Conservation (phyloP, 1,140 invertebrate genomes). For the Teleogryllus occipitalis region DNA sequence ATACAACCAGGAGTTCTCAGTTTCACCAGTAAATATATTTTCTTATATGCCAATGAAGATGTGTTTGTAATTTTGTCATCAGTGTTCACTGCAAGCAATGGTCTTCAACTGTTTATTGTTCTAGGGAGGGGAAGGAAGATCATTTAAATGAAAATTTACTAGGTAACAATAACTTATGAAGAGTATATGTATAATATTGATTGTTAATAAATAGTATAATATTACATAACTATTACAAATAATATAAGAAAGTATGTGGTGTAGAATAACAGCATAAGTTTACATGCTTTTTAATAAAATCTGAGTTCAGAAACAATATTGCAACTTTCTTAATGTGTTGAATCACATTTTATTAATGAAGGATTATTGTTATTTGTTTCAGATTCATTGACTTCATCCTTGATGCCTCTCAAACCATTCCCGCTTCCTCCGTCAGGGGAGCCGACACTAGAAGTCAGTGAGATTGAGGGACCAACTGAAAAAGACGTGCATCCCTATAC, state of each 20-base stretch:
- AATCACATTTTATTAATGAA: neutral
- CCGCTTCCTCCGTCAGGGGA: conserved; percentile 61
- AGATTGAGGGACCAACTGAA: conserved; percentile 65
- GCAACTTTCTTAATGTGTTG: neutral
- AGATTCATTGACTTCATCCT: conserved; percentile 72
- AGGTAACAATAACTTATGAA: too few relatives aligned
- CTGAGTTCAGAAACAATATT: neutral
- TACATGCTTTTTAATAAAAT: neutral
- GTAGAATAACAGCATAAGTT: neutral
- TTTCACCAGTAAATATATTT: too few relatives aligned
- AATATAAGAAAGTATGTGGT: neutral
- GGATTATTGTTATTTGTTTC: conserved; percentile 28
- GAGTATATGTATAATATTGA: too few relatives aligned
- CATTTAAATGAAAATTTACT: too few relatives aligned
- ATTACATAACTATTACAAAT: too few relatives aligned
- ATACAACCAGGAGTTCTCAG: too few relatives aligned
- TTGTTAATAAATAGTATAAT: too few relatives aligned
- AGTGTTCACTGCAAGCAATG: too few relatives aligned
- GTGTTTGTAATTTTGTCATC: too few relatives aligned
- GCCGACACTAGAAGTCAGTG: conserved; percentile 71
- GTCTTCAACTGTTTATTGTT: too few relatives aligned
- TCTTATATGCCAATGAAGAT: too few relatives aligned
- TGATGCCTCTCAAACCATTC: conserved; percentile 73
- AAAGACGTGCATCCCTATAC: conserved; percentile 67
- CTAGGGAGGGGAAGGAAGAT: too few relatives aligned